phyloP scores from a whole-genome alignment of 2,113 vertebrate genomes.

The Osmerus eperlanus region DNA sequence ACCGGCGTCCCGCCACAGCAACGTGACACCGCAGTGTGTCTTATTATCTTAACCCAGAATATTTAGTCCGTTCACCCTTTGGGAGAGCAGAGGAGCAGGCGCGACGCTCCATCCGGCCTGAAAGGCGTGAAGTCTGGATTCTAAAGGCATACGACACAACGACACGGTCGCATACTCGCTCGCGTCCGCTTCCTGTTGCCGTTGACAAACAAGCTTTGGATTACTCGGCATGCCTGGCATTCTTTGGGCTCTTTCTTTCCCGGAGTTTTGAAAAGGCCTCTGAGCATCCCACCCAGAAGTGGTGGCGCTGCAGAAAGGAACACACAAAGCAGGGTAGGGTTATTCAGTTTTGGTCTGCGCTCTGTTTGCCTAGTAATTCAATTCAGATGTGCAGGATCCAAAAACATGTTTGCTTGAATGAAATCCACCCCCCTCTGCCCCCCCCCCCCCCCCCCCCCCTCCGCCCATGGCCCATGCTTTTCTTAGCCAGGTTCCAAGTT shows the following conservation, averaged over 20 bases:
- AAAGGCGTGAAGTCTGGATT: conserved; percentile 60
- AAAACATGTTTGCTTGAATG: conserved; percentile 78
- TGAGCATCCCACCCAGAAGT: conserved; percentile 71
- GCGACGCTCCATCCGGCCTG: conserved; percentile 46
- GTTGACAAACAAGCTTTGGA: conserved; percentile 75
- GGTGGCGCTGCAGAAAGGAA: conserved; percentile 64
- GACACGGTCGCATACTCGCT: conserved; percentile 67
- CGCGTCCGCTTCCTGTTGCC: conserved; percentile 75
- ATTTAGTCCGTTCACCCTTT: conserved; percentile 52
- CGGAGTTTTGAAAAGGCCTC: conserved; percentile 68
- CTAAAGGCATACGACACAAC: conserved; percentile 51
- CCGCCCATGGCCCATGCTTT: conserved; percentile 71
- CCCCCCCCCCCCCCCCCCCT: conserved; percentile 66
- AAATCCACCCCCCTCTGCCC: conserved; percentile 67
- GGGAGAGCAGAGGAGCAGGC: conserved; percentile 46
- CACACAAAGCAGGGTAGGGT: conserved; percentile 65
- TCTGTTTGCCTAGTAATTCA: conserved; percentile 80
- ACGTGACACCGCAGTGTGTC: conserved; percentile 29
- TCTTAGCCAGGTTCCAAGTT: conserved; percentile 72
- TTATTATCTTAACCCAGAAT: conserved; percentile 59
- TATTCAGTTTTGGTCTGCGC: conserved; percentile 74
- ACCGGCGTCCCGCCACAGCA: conserved; percentile 12
- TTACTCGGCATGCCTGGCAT: conserved; percentile 75
- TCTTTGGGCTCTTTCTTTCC: conserved; percentile 70
- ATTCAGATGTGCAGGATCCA: conserved; percentile 76